A percentile compares a stretch with the other conserved stretches of the same genome.
These are phyloP conservation scores for Hermatobates lingyangjiaoensis DNA, from an alignment of 1,140 invertebrate species.

Conservation along the genomic window DNA sequence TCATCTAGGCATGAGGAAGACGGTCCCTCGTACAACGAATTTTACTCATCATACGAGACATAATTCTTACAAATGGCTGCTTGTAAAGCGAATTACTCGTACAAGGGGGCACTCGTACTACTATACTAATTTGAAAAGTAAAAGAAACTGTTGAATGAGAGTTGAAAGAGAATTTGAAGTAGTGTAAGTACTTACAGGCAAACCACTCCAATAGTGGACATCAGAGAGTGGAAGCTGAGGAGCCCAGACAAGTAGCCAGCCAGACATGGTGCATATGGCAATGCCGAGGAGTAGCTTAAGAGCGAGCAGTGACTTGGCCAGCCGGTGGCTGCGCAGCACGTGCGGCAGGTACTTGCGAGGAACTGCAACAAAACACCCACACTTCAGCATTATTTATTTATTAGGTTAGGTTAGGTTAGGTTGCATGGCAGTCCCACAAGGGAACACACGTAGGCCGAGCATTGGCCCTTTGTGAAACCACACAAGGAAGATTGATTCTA, in stretches of 20 bases:
- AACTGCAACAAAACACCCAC: conserved; percentile 17
- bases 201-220: conserved; percentile 42
- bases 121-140: background rate
- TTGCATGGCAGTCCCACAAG: no score
- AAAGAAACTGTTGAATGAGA: no score
- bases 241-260: conserved; percentile 37
- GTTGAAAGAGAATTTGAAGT: background rate
- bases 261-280: conserved; percentile 29
- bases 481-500: no score
- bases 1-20: no score
- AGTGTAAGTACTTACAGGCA: conserved; percentile 30
- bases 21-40: no score
- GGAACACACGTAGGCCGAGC: no score
- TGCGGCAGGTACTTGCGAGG: conserved; percentile 26
- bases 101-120: no score
- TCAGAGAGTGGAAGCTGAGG: conserved; percentile 33
- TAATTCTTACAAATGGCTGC: background rate
- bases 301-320: conserved; percentile 33
- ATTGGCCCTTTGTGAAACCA: no score
- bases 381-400: no score
- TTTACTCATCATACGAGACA: background rate
- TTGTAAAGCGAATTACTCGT: no score
- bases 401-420: no score
- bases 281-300: conserved; percentile 35
- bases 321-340: conserved; percentile 29